Evolutionary conservation across 2,888 invertebrate genomes (phyloP), one percentile per base, ranked within the genome.

Genomic region (Aporophyla lueneburgensis): DNA sequence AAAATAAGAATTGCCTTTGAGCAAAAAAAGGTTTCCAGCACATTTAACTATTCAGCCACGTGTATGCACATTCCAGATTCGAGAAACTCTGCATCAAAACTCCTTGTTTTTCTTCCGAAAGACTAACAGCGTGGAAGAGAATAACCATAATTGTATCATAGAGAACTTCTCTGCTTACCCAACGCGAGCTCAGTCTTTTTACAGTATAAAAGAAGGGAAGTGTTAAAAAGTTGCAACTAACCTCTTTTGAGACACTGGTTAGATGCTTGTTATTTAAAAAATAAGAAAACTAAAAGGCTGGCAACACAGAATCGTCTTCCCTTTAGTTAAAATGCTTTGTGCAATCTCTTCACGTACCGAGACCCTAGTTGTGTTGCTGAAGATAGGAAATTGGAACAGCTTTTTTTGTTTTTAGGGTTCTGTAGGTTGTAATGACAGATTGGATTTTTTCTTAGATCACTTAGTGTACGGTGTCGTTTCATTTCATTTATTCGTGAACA

Each of bases 271-370:
- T 81, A 81, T 81, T 82, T 63, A 78, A 78, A 81, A 77, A 67
- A 61, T 21, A 73, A 69, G 54, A 43, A 81, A 81, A 69, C 51
- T 71, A 14, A 58, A 71, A 72, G 78, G 66, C 56, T 72, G 53
- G 71, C 27, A 77, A 76, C 54, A 79, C 61, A 62, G 69, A 71
- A 76, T 76, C 66, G 70, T 56, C 73, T 68, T 71, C n/a, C 66
- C 61, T 74, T 81, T 66, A 78, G 80, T 83, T 76, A 75, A 74
- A 78, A 80, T 54, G 56, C 78, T 87, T 85, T 85, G 70, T 76
- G 69, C 56, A 85, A 78, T 77, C 78, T 72, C 49, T 81, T 58
- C 78, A 86, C 81, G 87, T 86, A 70, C 53, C 40, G 14, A 43
- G 56, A 40, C 65, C 70, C 66, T 69, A 67, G 79, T 85, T 72